Conservation (phyloP, 30 jellyfish, hydroid and myxozoan species). For the Chironex yamaguchii region DNA sequence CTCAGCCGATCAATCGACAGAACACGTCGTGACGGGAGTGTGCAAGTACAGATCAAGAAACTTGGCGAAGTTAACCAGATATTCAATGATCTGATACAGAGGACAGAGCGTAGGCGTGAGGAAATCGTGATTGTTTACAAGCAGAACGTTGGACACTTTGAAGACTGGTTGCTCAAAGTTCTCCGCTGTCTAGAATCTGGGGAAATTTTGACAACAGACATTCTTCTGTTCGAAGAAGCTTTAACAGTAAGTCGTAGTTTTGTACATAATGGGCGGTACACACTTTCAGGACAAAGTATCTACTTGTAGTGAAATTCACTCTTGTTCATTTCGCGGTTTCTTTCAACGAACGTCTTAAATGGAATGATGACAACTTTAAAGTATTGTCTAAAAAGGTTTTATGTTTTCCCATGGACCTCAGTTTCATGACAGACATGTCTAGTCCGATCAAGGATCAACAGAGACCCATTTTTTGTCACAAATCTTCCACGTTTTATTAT, state of each 20-base stretch:
- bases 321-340: too few relatives aligned
- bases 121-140: slow-evolving; percentile 80
- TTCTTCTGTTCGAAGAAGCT: slow-evolving; percentile 83
- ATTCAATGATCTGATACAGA: slow-evolving; percentile 71
- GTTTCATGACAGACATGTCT: too few relatives aligned
- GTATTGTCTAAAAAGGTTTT: too few relatives aligned
- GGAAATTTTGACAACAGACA: slow-evolving; percentile 85
- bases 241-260: slow-evolving; percentile 77
- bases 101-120: slow-evolving; percentile 69
- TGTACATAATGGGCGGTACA: too few relatives aligned
- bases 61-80: slow-evolving; percentile 67
- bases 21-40: slow-evolving; percentile 75
- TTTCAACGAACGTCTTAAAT: too few relatives aligned
- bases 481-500: too few relatives aligned
- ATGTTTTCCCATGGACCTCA: too few relatives aligned
- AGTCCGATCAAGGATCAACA: too few relatives aligned
- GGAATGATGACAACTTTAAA: too few relatives aligned
- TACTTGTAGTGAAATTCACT: too few relatives aligned
- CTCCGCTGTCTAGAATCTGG: slow-evolving; percentile 73
- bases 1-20: slow-evolving; percentile 58
- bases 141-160: slow-evolving; percentile 79
- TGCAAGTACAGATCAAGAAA: slow-evolving; percentile 65
- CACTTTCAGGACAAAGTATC: too few relatives aligned
- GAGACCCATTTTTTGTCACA: too few relatives aligned
- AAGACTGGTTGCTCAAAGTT: slow-evolving; percentile 76